A percentile compares a stretch with the other conserved stretches of the same genome.
These are phyloP conservation scores for Acanthaster planci DNA, from an alignment of 35 echinoderm and acorn worm species.

Conservation along the genomic window DNA sequence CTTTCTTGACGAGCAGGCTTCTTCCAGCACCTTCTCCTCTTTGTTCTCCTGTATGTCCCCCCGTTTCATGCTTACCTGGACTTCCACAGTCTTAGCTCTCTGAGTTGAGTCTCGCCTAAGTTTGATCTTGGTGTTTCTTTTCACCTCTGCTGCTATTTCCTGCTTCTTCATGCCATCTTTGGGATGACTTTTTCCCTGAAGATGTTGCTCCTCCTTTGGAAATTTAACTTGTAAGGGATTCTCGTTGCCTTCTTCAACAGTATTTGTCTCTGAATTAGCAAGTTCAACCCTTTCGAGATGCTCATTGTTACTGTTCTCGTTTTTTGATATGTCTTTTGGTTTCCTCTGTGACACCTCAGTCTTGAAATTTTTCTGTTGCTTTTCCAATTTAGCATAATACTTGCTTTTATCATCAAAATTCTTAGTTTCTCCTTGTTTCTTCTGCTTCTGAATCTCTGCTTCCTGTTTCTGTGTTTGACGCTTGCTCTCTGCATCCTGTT, in stretches of 20 bases:
- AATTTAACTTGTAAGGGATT: no score
- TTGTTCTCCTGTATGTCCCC: no score
- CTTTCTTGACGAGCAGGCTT: background rate
- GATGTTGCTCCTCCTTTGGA: no score
- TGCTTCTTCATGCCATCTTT: no score
- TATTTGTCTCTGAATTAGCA: no score
- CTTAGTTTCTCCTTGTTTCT: background rate
- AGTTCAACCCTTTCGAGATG: background rate
- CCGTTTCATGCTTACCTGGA: background rate
- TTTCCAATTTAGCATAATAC: background rate
- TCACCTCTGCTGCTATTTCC: background rate
- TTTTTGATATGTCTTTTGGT: background rate
- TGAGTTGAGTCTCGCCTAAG: background rate
- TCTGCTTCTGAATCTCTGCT: background rate
- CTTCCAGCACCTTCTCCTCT: no score
- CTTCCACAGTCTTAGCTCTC: background rate
- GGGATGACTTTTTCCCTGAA: no score
- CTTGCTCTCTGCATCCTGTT: conserved; percentile 11
- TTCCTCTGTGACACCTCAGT: background rate
- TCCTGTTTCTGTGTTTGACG: background rate
- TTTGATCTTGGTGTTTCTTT: conserved; percentile 14
- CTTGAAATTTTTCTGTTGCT: background rate
- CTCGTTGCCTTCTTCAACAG: no score
- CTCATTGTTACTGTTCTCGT: background rate
- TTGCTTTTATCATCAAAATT: background rate